phyloP scores from a whole-genome alignment of 2,113 vertebrate genomes.

The Malurus alboscapulatus region DNA sequence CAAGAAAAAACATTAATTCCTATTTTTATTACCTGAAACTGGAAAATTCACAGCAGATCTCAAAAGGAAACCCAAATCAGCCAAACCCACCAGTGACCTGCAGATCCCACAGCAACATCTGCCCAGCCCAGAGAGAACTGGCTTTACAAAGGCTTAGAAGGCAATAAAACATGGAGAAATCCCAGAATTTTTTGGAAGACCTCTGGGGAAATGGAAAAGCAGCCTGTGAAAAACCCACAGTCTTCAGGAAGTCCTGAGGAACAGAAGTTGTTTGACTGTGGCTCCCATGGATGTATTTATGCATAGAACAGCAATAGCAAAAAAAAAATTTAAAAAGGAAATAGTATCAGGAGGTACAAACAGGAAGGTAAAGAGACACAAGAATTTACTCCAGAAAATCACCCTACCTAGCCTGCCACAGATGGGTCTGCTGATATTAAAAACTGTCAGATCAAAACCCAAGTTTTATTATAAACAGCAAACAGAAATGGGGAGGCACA shows the following conservation, averaged over 20 bases:
- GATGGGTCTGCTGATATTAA: background rate
- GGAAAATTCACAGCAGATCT: background rate
- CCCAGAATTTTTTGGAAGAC: background rate
- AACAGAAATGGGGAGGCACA: background rate
- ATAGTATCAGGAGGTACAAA: background rate
- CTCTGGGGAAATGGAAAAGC: background rate
- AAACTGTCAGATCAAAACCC: background rate
- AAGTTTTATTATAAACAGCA: background rate
- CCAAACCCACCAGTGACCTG: background rate
- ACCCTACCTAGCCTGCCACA: background rate
- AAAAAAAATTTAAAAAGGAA: background rate
- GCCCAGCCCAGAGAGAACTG: background rate
- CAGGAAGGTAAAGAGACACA: background rate
- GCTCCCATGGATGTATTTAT: background rate
- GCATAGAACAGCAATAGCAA: background rate
- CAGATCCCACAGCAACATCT: background rate
- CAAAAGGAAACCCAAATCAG: background rate
- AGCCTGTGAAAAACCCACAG: background rate
- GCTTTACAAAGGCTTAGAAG: background rate
- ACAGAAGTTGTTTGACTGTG: background rate
- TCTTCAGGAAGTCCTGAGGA: background rate
- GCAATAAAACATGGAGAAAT: background rate
- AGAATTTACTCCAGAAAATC: background rate
- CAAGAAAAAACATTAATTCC: background rate
- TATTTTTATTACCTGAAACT: background rate